Conservation (phyloP, 2,797 vertebrate species). For the Gadopsis marmoratus region DNA sequence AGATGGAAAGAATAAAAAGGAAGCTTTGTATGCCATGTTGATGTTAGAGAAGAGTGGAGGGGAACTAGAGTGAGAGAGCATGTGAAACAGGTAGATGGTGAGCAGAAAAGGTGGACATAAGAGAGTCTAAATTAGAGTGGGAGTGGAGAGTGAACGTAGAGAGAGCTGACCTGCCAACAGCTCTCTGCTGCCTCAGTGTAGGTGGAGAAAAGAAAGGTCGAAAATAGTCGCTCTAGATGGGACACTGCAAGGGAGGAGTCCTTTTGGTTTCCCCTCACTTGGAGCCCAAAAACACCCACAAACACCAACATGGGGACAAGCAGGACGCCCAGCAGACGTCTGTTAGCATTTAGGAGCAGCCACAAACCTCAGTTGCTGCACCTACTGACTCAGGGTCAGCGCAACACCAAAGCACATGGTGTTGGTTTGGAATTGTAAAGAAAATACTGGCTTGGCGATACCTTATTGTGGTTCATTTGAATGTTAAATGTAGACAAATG, state of each 20-base stretch:
- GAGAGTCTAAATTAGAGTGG: neutral
- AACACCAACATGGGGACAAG: conserved; percentile 21
- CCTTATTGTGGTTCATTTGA: conserved; percentile 57
- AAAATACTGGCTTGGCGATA: conserved; percentile 33
- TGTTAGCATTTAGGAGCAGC: conserved; percentile 62
- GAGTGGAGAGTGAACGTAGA: neutral
- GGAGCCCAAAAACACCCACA: conserved; percentile 47
- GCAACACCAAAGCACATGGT: neutral
- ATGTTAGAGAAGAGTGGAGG: neutral
- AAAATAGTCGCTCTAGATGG: conserved; percentile 36
- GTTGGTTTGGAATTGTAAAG: conserved; percentile 10
- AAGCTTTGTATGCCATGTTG: conserved; percentile 29
- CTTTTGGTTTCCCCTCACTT: conserved; percentile 4
- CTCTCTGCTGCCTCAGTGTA: conserved; percentile 14
- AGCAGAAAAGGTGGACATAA: neutral
- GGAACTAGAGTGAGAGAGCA: neutral
- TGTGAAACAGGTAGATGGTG: neutral
- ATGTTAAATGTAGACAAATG: conserved; percentile 64
- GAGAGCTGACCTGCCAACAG: neutral
- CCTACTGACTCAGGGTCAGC: conserved; percentile 18
- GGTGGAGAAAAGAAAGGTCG: conserved; percentile 5
- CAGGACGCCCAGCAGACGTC: conserved; percentile 49
- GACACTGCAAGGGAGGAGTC: conserved; percentile 41
- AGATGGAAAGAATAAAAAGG: conserved; percentile 41
- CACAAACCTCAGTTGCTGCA: conserved; percentile 57